Evolutionary conservation across 2,888 invertebrate genomes (phyloP).

Genomic region (Ditylenchus weischeri): DNA sequence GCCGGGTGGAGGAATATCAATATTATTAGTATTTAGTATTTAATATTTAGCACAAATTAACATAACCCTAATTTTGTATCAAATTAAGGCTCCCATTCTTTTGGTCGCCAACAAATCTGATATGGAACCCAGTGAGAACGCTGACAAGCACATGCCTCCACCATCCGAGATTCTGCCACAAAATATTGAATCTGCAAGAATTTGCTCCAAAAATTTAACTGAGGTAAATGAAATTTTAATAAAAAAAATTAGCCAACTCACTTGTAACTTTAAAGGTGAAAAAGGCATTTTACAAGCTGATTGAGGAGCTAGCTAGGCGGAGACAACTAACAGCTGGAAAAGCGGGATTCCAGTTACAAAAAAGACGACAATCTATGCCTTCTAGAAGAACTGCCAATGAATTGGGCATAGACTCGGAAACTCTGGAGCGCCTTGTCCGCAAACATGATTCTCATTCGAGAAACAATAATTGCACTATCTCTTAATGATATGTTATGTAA

Average conservation of each 20-base stretch:
- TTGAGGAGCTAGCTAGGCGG: slow-evolving; percentile 29
- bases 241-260: neutral
- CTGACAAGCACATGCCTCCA: neutral
- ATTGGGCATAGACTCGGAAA: slow-evolving; percentile 35
- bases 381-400: slow-evolving; percentile 31
- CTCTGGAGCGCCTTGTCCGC: slow-evolving; percentile 26
- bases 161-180: slow-evolving; percentile 5
- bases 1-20: no score
- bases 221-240: slow-evolving; percentile 28
- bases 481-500: slow-evolving; percentile 12
- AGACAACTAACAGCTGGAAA: neutral
- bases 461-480: slow-evolving; percentile 22
- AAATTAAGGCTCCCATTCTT: slow-evolving; percentile 43
- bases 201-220: slow-evolving; percentile 36
- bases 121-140: slow-evolving; percentile 1
- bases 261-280: slow-evolving; percentile 30
- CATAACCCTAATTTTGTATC: no score
- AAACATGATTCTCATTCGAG: slow-evolving; percentile 28
- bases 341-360: slow-evolving; percentile 21
- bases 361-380: slow-evolving; percentile 41
- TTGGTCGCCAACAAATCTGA: slow-evolving; percentile 50
- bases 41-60: no score
- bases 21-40: no score
- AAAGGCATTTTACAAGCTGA: slow-evolving; percentile 33
- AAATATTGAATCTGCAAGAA: slow-evolving; percentile 19